These are phyloP conservation scores for Myotis brandtii DNA, from an alignment of 2,113 vertebrate species.

Conservation along the genomic window DNA sequence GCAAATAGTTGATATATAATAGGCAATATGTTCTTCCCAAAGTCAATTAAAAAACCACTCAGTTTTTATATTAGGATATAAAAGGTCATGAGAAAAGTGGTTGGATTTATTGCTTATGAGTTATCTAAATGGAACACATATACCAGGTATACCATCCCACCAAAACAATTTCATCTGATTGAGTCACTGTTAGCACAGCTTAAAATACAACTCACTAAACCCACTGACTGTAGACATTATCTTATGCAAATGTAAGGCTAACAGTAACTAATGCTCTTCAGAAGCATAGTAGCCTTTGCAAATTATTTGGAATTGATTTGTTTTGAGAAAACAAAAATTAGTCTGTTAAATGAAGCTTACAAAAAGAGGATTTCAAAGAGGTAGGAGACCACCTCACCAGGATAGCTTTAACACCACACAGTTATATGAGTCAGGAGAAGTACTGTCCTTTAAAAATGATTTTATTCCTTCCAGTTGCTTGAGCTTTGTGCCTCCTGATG, in stretches of 20 bases:
- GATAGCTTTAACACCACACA: conserved; percentile 73
- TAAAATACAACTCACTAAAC: conserved; percentile 46
- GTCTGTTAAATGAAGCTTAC: conserved; percentile 85
- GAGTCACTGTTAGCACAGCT: conserved; percentile 20
- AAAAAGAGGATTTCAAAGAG: conserved; percentile 73
- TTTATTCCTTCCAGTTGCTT: conserved; percentile 81
- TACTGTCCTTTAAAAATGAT: conserved; percentile 82
- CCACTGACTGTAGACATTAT: conserved; percentile 77
- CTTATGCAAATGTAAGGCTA: conserved; percentile 83
- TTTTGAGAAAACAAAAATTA: conserved; percentile 87
- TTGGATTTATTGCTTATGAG: background rate
- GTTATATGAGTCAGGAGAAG: conserved; percentile 83
- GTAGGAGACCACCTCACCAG: conserved; percentile 75
- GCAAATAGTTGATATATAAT: background rate
- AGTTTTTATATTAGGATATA: conserved; percentile 5
- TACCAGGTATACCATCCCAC: background rate
- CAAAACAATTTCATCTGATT: conserved; percentile 46
- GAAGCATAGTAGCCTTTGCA: conserved; percentile 81
- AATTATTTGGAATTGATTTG: conserved; percentile 84
- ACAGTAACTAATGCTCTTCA: conserved; percentile 75
- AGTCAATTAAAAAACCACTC: background rate
- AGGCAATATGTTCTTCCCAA: background rate
- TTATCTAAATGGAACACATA: conserved; percentile 43
- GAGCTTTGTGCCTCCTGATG: conserved; percentile 80
- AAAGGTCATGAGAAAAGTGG: conserved; percentile 21